Base-by-base conservation (phyloP, 2,113 vertebrate species). In the Cyanoliseus patagonus region DNA sequence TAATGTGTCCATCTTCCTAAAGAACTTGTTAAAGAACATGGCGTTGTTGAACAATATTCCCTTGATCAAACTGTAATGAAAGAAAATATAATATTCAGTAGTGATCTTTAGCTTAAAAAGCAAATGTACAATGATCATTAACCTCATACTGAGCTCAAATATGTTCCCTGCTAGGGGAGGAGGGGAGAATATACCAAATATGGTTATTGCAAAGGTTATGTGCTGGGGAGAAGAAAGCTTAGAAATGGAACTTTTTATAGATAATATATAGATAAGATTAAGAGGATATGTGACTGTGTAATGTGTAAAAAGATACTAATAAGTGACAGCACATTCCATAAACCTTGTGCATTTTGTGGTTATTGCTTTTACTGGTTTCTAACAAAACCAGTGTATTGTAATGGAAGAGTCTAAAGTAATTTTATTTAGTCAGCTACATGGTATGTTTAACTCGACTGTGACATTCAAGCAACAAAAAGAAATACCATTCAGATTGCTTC, bases 31-130 rank as follows among this genome's bases (percentile, higher is more conserved):
- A 53, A 59, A 67, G 42, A 88, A 28, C 0, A 1, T 42, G 24
- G 6, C 44, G 2, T 15, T 83, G 46, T 55, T 0, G 0, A 69
- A 41, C 31, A 49, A 1, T 25, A 35, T 67, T 92, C 33, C 37
- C 55, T 86, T 92, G 79, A 83, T 86, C 80, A 86, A 35, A 59
- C 33, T 31, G 20, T 15, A 82, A 73, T 57, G 68, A 67, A 94
- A 90, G 78, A 78, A 86, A 75, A 66, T 61, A 6, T 1, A 47
- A 19, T 44, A n/a, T 69, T 86, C 59, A 46, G 13, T 35, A 41
- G n/a, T 46, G 33, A 90, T 86, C 55, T 74, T 1, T 24, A 72
- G 61, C 51, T 70, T 89, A 69, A 64, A 63, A 83, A 84, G 61
- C 0, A 2, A 88, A 72, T 42, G 33, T 51, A 28, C 15, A 6